Base-by-base conservation (phyloP, 2,113 vertebrate species). In the Herpailurus yagouaroundi region DNA sequence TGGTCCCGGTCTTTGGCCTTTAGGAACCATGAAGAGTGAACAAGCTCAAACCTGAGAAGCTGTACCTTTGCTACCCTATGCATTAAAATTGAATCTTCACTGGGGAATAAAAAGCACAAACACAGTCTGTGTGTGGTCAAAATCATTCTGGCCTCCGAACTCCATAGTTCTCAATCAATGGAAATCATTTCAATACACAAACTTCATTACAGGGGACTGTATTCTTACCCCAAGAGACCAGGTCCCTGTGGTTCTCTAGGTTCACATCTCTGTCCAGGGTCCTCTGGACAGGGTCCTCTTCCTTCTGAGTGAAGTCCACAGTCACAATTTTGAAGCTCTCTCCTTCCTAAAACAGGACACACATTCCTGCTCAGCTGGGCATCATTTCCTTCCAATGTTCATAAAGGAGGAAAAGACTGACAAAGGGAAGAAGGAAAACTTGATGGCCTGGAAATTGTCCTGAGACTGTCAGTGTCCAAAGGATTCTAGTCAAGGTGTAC, bases 321-420 rank as follows among this genome's bases (percentile, higher is more conserved):
- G 98, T 96, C 52, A 95, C 91, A 93, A 95, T 79, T 88, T 89
- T 94, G 66, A 98, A 95, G 89, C 93, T 96, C 38, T 66, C 19
- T 25, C 73, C 95, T 86, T 96, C 97, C 98, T 98, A 82, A 85
- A 97, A 97, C 6, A 96, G 60, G n/a, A 97, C 71, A 97, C n/a
- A 94, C 31, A 95, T 60, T 94, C 57, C 73, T 89, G 81, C 41
- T 97, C 52, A 97, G 48, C 15, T 41, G 31, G 27, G n/a, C 45
- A 55, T 48, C 38, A 81, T 57, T 97, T 89, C 74, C 50, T 77
- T 76, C 66, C 57, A 88, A 1, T 38, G n/a, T 64, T 90, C 15
- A 73, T 4, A 45, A 45, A 76, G 25, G 6, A 93, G 14, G 69
- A 84, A 84, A 92, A 19, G 52, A 69, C 2, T 80, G 36, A 89